Conservation (phyloP, 2,888 invertebrate genomes). For the Onchidella celtica region DNA sequence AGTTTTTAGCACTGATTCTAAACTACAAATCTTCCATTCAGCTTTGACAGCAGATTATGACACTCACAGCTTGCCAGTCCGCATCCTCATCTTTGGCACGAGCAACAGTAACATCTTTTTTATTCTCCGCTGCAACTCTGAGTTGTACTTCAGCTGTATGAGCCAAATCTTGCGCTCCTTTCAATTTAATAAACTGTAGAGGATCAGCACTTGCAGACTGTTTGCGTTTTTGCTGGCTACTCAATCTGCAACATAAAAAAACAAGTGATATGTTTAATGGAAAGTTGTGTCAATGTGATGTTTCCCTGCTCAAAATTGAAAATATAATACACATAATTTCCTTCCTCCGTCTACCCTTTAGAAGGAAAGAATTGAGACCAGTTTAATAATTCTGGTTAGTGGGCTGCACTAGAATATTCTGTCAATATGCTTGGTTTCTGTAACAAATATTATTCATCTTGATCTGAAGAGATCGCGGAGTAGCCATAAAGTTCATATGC, state of each 20-base stretch:
- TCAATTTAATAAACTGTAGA: constrained; percentile 76
- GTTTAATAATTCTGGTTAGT: background rate
- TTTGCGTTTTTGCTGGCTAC: constrained; percentile 36
- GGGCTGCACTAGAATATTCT: background rate
- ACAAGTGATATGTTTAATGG: too few relatives aligned
- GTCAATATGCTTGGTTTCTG: background rate
- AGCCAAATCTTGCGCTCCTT: constrained; percentile 67
- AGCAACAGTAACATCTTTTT: constrained; percentile 13
- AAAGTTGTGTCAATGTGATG: too few relatives aligned
- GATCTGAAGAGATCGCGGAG: too few relatives aligned
- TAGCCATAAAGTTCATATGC: too few relatives aligned
- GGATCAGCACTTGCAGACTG: constrained; percentile 70
- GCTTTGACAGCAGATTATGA: too few relatives aligned
- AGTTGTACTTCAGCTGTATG: constrained; percentile 74
- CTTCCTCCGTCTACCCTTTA: too few relatives aligned
- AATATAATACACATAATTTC: too few relatives aligned
- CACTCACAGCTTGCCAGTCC: constrained; percentile 76
- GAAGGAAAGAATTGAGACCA: too few relatives aligned
- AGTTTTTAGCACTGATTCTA: too few relatives aligned
- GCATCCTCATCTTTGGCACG: constrained; percentile 55
- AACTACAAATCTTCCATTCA: too few relatives aligned
- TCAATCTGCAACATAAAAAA: constrained; percentile 39
- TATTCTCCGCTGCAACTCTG: constrained; percentile 65
- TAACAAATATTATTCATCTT: too few relatives aligned
- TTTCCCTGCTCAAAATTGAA: too few relatives aligned